Evolutionary conservation across 2,797 vertebrate species (phyloP).

Genomic region (Channa striata): DNA sequence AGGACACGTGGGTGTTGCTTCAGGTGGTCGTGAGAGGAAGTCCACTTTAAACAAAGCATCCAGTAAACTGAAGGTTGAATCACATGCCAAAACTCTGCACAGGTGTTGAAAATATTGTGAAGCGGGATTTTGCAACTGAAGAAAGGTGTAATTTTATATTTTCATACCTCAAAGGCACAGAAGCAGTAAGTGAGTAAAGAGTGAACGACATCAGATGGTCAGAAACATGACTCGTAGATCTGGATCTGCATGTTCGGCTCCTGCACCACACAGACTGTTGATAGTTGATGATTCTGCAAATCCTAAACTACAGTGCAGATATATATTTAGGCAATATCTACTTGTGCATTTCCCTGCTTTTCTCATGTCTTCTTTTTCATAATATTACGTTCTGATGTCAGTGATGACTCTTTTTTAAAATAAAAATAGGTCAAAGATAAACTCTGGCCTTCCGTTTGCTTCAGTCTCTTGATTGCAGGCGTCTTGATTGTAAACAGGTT

Average conservation of each 20-base stretch:
- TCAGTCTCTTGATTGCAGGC: neutral
- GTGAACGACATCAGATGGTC: too few relatives aligned
- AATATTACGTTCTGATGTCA: neutral
- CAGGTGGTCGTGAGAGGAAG: neutral
- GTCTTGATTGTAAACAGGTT: slow-evolving; percentile 12
- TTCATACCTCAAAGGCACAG: neutral
- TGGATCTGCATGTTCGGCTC: neutral
- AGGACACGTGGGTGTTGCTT: neutral
- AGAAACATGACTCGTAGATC: too few relatives aligned
- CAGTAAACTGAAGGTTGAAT: neutral
- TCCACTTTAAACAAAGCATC: neutral
- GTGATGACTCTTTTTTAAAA: neutral
- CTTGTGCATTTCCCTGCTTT: neutral
- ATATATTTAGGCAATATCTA: too few relatives aligned
- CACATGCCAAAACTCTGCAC: neutral
- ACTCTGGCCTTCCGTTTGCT: slow-evolving; percentile 15
- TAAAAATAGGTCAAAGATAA: slow-evolving; percentile 3
- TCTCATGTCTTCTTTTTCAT: neutral
- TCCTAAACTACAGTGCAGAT: neutral
- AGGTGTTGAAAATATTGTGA: neutral
- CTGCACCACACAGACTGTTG: too few relatives aligned
- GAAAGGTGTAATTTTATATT: neutral
- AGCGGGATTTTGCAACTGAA: neutral
- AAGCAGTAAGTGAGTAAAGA: too few relatives aligned
- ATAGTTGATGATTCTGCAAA: neutral